These are phyloP conservation scores for Cristatella mucedo DNA, from an alignment of 2,888 invertebrate genomes.

Conservation along the genomic window DNA sequence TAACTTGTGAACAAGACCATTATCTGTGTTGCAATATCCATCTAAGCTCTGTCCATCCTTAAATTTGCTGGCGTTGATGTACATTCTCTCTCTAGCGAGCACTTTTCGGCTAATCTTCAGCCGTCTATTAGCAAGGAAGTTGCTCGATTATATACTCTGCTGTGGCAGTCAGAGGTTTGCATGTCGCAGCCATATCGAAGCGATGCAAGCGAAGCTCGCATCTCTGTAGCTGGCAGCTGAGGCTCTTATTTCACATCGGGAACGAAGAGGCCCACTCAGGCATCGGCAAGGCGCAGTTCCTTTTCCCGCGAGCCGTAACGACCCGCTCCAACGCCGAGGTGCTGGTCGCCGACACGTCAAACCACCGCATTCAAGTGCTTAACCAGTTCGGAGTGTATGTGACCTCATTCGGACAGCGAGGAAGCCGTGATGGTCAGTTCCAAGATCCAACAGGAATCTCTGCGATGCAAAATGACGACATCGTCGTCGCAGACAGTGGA, in stretches of 20 bases:
- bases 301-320: conserved; percentile 25
- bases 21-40: too few relatives aligned
- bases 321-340: conserved; percentile 21
- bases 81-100: too few relatives aligned
- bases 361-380: conserved; percentile 27
- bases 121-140: too few relatives aligned
- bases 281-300: conserved; percentile 20
- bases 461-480: conserved; percentile 23
- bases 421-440: conserved; percentile 21
- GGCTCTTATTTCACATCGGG: conserved; percentile 18
- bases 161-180: too few relatives aligned
- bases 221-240: too few relatives aligned
- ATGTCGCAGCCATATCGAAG: too few relatives aligned
- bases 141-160: too few relatives aligned
- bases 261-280: conserved; percentile 20
- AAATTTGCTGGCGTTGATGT: too few relatives aligned
- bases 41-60: too few relatives aligned
- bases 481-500: conserved; percentile 29
- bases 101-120: too few relatives aligned
- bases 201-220: too few relatives aligned
- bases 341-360: conserved; percentile 26
- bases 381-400: conserved; percentile 23
- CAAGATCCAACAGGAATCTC: conserved; percentile 24
- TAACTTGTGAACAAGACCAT: too few relatives aligned
- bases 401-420: conserved; percentile 19